A percentile compares a stretch with the other conserved stretches of the same genome.
Evolutionary conservation across 2,113 vertebrate species (phyloP).

Genomic region (Aix galericulata): DNA sequence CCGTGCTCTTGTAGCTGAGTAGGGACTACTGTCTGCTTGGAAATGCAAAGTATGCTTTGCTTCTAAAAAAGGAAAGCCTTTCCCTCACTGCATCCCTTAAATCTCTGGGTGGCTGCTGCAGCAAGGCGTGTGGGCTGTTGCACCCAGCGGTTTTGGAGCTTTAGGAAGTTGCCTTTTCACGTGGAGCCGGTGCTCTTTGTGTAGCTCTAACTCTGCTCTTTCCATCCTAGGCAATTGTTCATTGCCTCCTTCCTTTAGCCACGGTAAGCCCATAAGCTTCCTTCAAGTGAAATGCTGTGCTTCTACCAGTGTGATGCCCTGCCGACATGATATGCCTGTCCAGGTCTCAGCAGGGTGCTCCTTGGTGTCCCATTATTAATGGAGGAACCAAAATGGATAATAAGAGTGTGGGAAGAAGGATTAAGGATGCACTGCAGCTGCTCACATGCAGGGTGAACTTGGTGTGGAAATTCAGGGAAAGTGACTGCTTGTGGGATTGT

Average conservation of each 20-base stretch:
- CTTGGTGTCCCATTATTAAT: neutral
- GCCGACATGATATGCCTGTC: neutral
- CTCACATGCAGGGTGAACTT: neutral
- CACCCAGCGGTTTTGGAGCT: neutral
- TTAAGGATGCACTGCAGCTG: neutral
- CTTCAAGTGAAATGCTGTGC: neutral
- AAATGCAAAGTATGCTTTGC: conserved; percentile 67
- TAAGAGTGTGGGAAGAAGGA: neutral
- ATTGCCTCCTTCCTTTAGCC: conserved; percentile 17
- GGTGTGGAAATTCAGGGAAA: neutral
- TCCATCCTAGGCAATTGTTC: neutral
- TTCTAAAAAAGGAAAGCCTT: neutral
- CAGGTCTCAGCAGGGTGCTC: neutral
- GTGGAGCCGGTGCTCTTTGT: neutral
- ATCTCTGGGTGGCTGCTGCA: conserved; percentile 20
- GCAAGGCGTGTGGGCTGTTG: conserved; percentile 6
- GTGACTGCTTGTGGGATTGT: neutral
- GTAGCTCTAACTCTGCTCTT: neutral
- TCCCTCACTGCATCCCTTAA: neutral
- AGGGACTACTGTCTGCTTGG: conserved; percentile 59
- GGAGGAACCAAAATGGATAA: neutral
- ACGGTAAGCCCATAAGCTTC: neutral
- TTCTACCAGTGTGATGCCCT: rapidly evolving
- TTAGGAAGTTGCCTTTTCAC: neutral
- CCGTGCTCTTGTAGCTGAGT: conserved; percentile 75